Evolutionary conservation across 2,797 vertebrate species (phyloP), one percentile per base, ranked within the genome.

Genomic region (Coreius guichenoti): DNA sequence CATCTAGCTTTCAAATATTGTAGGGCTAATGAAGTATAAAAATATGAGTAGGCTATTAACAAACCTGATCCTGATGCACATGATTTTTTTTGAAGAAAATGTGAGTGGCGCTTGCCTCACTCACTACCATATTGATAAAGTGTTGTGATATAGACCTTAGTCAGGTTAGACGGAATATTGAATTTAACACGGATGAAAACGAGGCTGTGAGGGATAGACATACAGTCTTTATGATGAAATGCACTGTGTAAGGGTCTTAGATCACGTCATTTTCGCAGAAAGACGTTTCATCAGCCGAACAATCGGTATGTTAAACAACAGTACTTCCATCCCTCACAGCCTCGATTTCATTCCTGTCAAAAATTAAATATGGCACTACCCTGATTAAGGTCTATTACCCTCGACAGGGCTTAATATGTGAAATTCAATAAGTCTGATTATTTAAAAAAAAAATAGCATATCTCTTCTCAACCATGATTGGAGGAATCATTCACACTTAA

Each of bases 1-100:
- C 78, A 86, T 76, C 73, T 76, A 82, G 76, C 17, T 11, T 72
- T 81, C 1, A 54, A 33, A 63, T 75, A 29, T 54, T 65, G 43
- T 31, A 49, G 45, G 43, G 26, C 43, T 67, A 61, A 77, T 78
- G 14, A 26, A 23, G 77, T 80, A 80, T 80, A 67, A 80, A 80
- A 80, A 80, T 67, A 80, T 43, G n/a, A 63, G 36, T 29, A n/a
- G n/a, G n/a, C n/a, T n/a, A 49, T 49, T 49, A 31, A 80, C 61
- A 80, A 19, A 67, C 58, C 26, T 29, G 26, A 65, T 47, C 39
- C 17, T 21, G 19, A 29, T 63, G 58, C 58, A 61, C 3, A 5
- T 26, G 0, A 5, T 43, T 58, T 43, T 65, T 70, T 56, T 70
- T 12, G 5, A 45, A 49, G 12, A 56, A 13, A 68, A 45, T 45